Evolutionary conservation across 2,113 vertebrate species (phyloP).

Genomic region (Brachionichthys hirsutus): DNA sequence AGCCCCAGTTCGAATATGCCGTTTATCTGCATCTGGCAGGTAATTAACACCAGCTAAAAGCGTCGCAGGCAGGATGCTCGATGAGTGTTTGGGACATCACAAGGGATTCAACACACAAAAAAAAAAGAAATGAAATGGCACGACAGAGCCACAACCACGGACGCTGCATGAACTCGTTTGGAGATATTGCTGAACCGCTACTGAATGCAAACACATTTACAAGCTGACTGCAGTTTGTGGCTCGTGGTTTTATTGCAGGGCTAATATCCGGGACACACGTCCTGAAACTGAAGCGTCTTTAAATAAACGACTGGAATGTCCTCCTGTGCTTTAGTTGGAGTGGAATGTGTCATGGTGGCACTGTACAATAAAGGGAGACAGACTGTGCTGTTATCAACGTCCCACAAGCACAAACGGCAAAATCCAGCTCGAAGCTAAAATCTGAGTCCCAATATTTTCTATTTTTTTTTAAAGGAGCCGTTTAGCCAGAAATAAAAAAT

Average conservation of each 20-base stretch:
- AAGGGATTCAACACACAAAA: constrained; percentile 41
- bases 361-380: constrained; percentile 74
- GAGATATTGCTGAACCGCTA: constrained; percentile 70
- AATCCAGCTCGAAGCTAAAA: constrained; percentile 36
- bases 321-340: constrained; percentile 71
- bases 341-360: constrained; percentile 77
- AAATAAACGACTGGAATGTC: constrained; percentile 49
- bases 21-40: constrained; percentile 48
- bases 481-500: too few species aligned
- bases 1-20: constrained; percentile 38
- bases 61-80: constrained; percentile 58
- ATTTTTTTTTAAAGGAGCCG: too few species aligned
- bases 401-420: constrained; percentile 54
- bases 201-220: constrained; percentile 39
- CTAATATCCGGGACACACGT: constrained; percentile 48
- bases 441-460: constrained; percentile 34
- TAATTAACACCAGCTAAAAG: constrained; percentile 49
- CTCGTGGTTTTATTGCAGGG: constrained; percentile 59
- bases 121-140: constrained; percentile 48
- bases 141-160: constrained; percentile 38
- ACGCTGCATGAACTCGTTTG: constrained; percentile 36
- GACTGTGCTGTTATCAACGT: constrained; percentile 63
- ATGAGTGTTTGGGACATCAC: constrained; percentile 53
- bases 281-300: constrained; percentile 34
- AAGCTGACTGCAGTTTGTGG: constrained; percentile 20